Evolutionary conservation across 2,113 vertebrate species (phyloP).

Genomic region (Tragelaphus buxtoni): DNA sequence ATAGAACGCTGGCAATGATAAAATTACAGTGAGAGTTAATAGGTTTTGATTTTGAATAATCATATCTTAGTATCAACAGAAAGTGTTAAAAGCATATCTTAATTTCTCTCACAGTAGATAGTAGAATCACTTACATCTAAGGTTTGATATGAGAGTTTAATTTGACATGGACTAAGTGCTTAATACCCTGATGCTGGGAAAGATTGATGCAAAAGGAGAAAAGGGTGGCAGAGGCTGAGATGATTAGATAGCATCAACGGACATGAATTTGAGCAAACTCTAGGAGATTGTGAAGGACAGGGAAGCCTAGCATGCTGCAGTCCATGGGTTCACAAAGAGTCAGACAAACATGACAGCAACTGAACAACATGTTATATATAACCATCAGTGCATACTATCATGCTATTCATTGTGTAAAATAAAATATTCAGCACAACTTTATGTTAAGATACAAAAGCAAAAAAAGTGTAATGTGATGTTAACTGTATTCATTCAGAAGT

Average conservation of each 20-base stretch:
- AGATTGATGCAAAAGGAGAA: background rate
- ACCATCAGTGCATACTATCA: background rate
- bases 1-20: background rate
- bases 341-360: background rate
- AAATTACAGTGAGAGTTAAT: background rate
- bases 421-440: background rate
- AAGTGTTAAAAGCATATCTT: background rate
- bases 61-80: background rate
- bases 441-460: background rate
- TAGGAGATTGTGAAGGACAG: background rate
- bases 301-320: background rate
- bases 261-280: background rate
- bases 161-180: background rate
- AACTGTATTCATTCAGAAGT: background rate
- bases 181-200: background rate
- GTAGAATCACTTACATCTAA: background rate
- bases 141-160: background rate
- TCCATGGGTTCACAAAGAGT: background rate
- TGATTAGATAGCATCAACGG: background rate
- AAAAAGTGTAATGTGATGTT: background rate
- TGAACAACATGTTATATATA: background rate
- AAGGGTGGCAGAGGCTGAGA: background rate
- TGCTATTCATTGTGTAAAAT: background rate
- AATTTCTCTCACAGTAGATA: background rate
- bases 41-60: background rate